Conservation (phyloP, 2,797 vertebrate species). For the Paratrypauchen microcephalus region DNA sequence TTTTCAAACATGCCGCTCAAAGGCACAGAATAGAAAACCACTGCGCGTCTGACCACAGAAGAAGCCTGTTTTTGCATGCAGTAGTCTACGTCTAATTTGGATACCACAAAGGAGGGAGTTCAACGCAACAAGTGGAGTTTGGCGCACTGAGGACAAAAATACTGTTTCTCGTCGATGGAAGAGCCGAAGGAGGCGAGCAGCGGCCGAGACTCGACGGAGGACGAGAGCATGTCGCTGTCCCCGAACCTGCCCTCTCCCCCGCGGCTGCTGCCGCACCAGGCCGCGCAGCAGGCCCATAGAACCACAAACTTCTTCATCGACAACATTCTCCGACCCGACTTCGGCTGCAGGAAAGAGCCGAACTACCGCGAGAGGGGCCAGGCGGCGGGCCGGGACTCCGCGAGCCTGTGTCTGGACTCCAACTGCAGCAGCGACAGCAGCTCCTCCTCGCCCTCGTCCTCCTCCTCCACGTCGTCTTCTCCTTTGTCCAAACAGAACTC, state of each 20-base stretch:
- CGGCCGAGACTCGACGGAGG: slow-evolving; percentile 84
- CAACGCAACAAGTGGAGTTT: slow-evolving; percentile 78
- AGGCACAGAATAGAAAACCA: slow-evolving; percentile 34
- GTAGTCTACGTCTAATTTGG: slow-evolving; percentile 53
- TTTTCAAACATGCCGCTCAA: slow-evolving; percentile 71
- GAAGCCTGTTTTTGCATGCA: slow-evolving; percentile 46
- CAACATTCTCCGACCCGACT: slow-evolving; percentile 95
- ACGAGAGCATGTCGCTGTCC: slow-evolving; percentile 87
- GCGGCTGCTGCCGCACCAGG: slow-evolving; percentile 79
- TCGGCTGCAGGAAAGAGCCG: slow-evolving; percentile 90
- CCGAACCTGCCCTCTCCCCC: slow-evolving; percentile 84
- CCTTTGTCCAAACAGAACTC: slow-evolving; percentile 78
- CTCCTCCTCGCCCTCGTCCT: slow-evolving; percentile 66
- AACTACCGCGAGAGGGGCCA: slow-evolving; percentile 81
- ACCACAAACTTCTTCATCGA: slow-evolving; percentile 98
- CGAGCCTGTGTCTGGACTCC: slow-evolving; percentile 85
- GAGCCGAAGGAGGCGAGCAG: slow-evolving; percentile 84
- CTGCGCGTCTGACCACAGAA: slow-evolving; percentile 23
- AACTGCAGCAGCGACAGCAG: slow-evolving; percentile 89
- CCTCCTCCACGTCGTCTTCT: slow-evolving; percentile 72
- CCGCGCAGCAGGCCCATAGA: slow-evolving; percentile 85
- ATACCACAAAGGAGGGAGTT: slow-evolving; percentile 60
- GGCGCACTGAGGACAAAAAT: slow-evolving; percentile 55
- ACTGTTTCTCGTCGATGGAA: slow-evolving; percentile 76
- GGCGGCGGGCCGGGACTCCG: slow-evolving; percentile 85